Percentiles rank a stretch among this genome's conserved stretches.
phyloP scores from a whole-genome alignment of 2,888 invertebrate genomes.

The Agrenia bidenticulata region DNA sequence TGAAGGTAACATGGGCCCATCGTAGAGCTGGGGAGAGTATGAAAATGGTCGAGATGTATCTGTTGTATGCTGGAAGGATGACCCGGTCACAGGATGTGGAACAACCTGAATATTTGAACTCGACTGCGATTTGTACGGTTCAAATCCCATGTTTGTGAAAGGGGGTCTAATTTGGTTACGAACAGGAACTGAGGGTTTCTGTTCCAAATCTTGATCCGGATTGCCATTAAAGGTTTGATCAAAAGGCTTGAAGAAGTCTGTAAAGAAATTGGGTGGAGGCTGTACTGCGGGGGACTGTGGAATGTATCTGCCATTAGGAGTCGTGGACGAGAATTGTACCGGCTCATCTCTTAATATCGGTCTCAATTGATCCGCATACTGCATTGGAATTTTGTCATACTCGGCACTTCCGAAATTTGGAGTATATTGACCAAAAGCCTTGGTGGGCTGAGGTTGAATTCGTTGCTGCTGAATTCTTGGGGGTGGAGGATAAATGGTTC shows the following conservation, averaged over 20 bases:
- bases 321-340: neutral
- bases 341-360: constrained; percentile 38
- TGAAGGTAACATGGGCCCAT: constrained; percentile 13
- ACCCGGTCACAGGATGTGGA: constrained; percentile 3
- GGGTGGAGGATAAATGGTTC: neutral
- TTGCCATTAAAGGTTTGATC: constrained; percentile 34
- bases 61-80: constrained; percentile 19
- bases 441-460: neutral
- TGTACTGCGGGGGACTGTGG: constrained; percentile 49
- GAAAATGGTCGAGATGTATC: constrained; percentile 4
- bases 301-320: constrained; percentile 26
- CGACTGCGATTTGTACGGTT: constrained; percentile 16
- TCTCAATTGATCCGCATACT: constrained; percentile 45
- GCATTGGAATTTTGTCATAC: constrained; percentile 50
- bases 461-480: neutral
- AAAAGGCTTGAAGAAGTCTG: constrained; percentile 51
- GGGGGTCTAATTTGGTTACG: neutral
- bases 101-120: constrained; percentile 17
- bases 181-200: neutral
- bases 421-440: neutral
- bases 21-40: constrained; percentile 24
- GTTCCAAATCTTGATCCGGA: constrained; percentile 18
- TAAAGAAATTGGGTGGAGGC: constrained; percentile 49
- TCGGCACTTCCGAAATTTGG: constrained; percentile 28
- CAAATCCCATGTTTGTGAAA: constrained; percentile 9